phyloP scores from a whole-genome alignment of 2,888 invertebrate species.

The Hirtodrosophila trivittata region DNA sequence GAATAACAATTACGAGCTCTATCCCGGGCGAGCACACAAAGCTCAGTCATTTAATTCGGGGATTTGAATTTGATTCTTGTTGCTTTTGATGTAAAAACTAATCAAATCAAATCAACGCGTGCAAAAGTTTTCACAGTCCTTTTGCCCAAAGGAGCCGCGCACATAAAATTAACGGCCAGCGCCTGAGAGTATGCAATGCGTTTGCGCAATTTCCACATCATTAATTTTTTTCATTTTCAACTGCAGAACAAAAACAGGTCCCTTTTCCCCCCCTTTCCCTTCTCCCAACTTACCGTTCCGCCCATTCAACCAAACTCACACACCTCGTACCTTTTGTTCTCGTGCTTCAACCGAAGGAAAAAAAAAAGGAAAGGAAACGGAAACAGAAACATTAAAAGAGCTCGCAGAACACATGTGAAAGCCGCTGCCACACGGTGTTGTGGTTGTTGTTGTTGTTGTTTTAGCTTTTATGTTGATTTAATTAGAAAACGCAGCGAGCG shows the following conservation, averaged over 20 bases:
- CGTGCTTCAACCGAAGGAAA: constrained; percentile 4
- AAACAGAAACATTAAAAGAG: constrained; percentile 43
- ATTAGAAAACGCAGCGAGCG: constrained; percentile 64
- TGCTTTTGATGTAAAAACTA: constrained; percentile 51
- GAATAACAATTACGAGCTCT: too few species aligned
- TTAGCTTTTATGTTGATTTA: constrained; percentile 73
- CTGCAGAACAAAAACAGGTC: constrained; percentile 28
- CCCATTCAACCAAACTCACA: background rate
- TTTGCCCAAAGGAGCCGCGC: constrained; percentile 12
- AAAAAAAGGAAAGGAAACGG: background rate
- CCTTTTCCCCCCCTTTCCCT: background rate
- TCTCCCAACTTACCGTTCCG: background rate
- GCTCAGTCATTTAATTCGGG: background rate
- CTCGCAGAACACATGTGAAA: constrained; percentile 44
- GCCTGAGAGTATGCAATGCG: constrained; percentile 49
- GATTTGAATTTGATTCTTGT: constrained; percentile 34
- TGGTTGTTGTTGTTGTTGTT: constrained; percentile 11
- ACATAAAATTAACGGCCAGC: constrained; percentile 53
- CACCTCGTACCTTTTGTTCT: constrained; percentile 6
- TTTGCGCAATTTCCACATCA: constrained; percentile 73
- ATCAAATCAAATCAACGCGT: constrained; percentile 52
- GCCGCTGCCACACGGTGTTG: constrained; percentile 6
- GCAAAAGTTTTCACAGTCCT: constrained; percentile 4
- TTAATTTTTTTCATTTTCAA: constrained; percentile 65
- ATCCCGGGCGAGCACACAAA: background rate